phyloP scores from a whole-genome alignment of 2,888 invertebrate species.

The Anaspis maculata region DNA sequence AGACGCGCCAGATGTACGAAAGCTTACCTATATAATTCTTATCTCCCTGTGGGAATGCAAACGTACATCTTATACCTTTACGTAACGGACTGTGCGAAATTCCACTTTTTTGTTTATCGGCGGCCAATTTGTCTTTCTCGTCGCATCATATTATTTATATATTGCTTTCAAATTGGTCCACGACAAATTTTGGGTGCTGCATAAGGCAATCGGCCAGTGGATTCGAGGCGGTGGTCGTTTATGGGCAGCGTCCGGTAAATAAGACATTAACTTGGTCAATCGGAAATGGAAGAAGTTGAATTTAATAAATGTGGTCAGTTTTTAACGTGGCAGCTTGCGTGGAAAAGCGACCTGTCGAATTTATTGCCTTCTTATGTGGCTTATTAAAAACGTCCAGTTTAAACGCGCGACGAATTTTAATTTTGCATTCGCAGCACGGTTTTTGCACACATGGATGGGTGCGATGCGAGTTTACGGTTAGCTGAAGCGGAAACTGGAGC shows the following conservation, averaged over 20 bases:
- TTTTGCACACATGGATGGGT: no score
- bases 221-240: not conserved
- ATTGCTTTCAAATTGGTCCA: conserved; percentile 1
- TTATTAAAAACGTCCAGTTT: conserved; percentile 2
- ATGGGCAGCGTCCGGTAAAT: no score
- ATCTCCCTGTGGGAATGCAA: no score
- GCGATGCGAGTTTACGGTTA: no score
- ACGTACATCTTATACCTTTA: no score
- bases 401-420: conserved; percentile 1
- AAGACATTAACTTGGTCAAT: not conserved
- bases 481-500: no score
- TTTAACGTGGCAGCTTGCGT: conserved; percentile 1
- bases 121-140: not conserved
- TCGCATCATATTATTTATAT: not conserved
- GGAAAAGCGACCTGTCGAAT: conserved; percentile 1
- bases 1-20: no score
- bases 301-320: conserved; percentile 5
- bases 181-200: conserved; percentile 1
- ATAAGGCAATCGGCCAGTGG: not conserved
- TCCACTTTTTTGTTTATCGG: no score
- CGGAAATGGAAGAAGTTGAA: conserved; percentile 2
- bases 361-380: conserved; percentile 3
- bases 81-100: no score
- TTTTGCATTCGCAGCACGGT: not conserved
- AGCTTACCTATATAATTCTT: no score